Conservation (phyloP, 2,797 vertebrate genomes). For the Lacerta viridis region DNA sequence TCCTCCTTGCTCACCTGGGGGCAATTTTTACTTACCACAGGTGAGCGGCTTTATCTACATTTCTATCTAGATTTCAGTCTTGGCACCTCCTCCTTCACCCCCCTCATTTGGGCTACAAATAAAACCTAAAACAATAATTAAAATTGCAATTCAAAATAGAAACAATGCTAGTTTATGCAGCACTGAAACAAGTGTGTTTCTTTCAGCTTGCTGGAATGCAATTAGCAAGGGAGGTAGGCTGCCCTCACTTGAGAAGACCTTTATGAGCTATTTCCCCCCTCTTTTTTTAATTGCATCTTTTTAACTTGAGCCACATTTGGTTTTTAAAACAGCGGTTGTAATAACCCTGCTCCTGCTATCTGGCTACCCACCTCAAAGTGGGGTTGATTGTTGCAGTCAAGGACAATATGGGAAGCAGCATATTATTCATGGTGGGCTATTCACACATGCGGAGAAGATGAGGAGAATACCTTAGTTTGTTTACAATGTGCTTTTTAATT, state of each 20-base stretch:
- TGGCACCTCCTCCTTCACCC: background rate
- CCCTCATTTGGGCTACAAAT: background rate
- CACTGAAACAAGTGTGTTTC: background rate
- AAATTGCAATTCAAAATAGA: background rate
- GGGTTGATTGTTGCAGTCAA: background rate
- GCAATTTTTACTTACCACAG: background rate
- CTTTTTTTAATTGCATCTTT: too few species aligned
- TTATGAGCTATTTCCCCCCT: too few species aligned
- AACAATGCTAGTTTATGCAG: background rate
- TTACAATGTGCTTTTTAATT: too few species aligned
- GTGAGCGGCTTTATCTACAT: background rate
- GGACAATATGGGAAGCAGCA: too few species aligned
- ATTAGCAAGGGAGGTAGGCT: background rate
- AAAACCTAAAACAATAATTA: background rate
- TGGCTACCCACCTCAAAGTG: background rate
- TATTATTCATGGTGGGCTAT: too few species aligned
- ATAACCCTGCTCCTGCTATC: background rate
- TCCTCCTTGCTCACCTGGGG: background rate
- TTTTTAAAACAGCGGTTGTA: too few species aligned
- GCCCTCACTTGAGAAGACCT: too few species aligned
- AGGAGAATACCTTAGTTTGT: too few species aligned
- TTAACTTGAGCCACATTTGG: too few species aligned
- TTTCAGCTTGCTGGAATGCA: background rate
- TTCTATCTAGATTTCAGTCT: background rate
- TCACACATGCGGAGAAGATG: too few species aligned